A percentile compares a stretch with the other conserved stretches of the same genome.
phyloP scores from a whole-genome alignment of 2,113 vertebrate species.

The Apaloderma vittatum region DNA sequence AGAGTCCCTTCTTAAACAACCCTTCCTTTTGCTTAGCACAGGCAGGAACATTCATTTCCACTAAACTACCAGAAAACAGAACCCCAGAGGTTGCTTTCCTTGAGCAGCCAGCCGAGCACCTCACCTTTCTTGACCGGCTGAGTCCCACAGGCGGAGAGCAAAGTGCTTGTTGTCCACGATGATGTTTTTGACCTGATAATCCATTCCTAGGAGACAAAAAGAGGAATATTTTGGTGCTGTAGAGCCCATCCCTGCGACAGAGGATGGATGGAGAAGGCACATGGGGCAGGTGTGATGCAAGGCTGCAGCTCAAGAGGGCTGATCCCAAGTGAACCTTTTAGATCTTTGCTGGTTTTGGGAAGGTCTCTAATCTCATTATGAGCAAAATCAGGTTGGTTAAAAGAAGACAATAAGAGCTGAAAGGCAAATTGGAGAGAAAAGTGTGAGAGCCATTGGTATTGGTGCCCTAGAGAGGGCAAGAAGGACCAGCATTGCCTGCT shows the following conservation, averaged over 20 bases:
- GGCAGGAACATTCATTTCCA: neutral
- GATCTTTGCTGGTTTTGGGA: neutral
- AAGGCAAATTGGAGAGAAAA: neutral
- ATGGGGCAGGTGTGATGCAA: neutral
- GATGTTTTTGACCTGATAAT: constrained; percentile 86
- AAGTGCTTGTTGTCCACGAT: constrained; percentile 83
- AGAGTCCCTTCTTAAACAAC: neutral
- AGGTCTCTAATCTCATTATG: neutral
- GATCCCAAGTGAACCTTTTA: neutral
- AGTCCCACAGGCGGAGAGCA: constrained; percentile 92
- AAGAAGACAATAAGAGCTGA: neutral
- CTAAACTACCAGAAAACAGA: neutral
- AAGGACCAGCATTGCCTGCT: neutral
- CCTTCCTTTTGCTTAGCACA: neutral
- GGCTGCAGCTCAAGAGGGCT: neutral
- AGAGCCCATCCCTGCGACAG: neutral
- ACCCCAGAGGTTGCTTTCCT: neutral
- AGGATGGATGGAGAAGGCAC: neutral
- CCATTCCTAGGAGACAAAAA: constrained; percentile 83
- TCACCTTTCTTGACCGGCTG: constrained; percentile 95
- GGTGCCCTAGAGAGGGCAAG: neutral
- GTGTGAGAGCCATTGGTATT: neutral
- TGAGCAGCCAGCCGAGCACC: neutral
- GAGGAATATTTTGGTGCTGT: neutral
- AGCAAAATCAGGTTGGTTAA: neutral